Evolutionary conservation across 1,140 invertebrate species (phyloP).

Genomic region (Anoplophora glabripennis): DNA sequence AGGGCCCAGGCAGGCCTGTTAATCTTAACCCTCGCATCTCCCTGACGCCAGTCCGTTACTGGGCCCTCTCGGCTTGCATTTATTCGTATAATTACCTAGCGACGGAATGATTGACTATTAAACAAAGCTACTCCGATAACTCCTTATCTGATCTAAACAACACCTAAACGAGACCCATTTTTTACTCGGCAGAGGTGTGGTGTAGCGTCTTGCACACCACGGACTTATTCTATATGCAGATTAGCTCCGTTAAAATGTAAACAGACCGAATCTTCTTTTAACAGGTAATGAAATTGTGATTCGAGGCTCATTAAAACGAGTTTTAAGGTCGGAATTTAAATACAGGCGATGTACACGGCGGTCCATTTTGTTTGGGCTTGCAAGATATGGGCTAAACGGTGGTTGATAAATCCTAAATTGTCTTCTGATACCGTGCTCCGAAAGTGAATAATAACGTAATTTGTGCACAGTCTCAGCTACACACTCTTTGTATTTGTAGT

Average conservation of each 20-base stretch:
- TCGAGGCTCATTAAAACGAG: conserved; percentile 13
- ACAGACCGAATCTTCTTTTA: conserved; percentile 13
- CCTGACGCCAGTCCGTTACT: no score
- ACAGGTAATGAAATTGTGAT: conserved; percentile 15
- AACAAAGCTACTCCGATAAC: conserved; percentile 6
- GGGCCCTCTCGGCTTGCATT: background rate
- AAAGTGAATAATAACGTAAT: no score
- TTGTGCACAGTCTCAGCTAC: no score
- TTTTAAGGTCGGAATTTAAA: conserved; percentile 8
- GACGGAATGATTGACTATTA: conserved; percentile 7
- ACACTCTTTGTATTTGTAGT: no score
- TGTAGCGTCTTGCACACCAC: background rate
- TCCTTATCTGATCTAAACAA: conserved; percentile 10
- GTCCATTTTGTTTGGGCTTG: background rate
- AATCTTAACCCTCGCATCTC: no score
- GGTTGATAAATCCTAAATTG: background rate
- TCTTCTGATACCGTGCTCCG: no score
- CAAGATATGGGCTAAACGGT: background rate
- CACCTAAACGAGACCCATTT: conserved; percentile 10
- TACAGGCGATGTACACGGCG: background rate
- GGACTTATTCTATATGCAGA: conserved; percentile 13
- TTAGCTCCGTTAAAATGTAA: conserved; percentile 10
- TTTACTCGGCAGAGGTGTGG: background rate
- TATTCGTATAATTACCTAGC: background rate
- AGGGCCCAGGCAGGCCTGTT: no score